Conservation (phyloP, 2,797 vertebrate genomes). For the Danionella dracula region DNA sequence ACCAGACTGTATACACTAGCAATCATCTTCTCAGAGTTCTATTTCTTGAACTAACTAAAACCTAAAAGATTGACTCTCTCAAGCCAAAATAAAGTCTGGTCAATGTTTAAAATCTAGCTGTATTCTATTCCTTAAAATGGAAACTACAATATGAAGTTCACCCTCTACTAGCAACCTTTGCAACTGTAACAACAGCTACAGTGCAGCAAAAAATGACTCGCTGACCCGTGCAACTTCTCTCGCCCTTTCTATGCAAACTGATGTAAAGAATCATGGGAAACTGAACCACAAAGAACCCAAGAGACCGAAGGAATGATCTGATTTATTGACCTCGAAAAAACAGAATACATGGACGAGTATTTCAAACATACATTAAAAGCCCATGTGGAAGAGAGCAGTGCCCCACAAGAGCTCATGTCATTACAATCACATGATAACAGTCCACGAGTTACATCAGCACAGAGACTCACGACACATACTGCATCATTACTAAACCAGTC, state of each 20-base stretch:
- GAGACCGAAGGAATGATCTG: constrained; percentile 49
- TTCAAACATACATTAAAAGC: constrained; percentile 43
- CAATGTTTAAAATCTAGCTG: no score
- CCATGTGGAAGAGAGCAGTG: constrained; percentile 33
- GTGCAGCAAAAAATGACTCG: no score
- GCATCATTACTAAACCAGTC: constrained; percentile 38
- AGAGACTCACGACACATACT: constrained; percentile 49
- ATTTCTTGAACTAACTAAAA: no score
- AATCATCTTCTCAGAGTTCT: no score
- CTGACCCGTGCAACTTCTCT: neutral
- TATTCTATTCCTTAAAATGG: no score
- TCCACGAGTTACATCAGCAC: constrained; percentile 54
- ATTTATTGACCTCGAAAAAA: constrained; percentile 62
- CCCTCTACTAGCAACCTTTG: no score
- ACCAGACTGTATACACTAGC: no score
- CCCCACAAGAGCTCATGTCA: constrained; percentile 43
- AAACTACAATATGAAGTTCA: no score
- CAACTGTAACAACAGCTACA: no score
- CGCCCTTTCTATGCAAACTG: neutral
- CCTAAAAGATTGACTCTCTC: no score
- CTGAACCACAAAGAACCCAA: constrained; percentile 1
- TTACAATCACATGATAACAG: constrained; percentile 53
- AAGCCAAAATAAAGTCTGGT: no score
- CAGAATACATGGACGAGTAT: constrained; percentile 41
- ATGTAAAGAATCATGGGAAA: constrained; percentile 22